A percentile compares a stretch with the other conserved stretches of the same genome.
Evolutionary conservation across 1,140 invertebrate genomes (phyloP).

Genomic region (Eumaeus atala): DNA sequence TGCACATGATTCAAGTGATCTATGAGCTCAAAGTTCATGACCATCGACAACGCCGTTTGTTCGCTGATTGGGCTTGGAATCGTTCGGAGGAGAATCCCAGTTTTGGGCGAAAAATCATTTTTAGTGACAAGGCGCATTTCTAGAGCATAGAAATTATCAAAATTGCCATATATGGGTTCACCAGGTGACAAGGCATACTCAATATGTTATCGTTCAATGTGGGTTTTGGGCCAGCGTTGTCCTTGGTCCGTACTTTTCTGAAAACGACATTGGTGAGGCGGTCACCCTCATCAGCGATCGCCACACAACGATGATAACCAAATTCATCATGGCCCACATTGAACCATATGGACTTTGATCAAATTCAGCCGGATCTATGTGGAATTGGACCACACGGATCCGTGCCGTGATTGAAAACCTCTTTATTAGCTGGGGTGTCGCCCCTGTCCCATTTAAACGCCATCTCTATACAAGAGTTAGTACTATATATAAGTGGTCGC

Average conservation of each 20-base stretch:
- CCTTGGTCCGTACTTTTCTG: slow-evolving; percentile 39
- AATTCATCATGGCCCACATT: slow-evolving; percentile 18
- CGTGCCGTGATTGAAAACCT: no score
- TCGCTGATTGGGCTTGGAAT: neutral
- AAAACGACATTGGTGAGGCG: slow-evolving; percentile 10
- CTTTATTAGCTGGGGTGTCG: no score
- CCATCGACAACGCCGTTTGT: no score
- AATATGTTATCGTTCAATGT: slow-evolving; percentile 44
- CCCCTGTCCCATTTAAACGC: no score
- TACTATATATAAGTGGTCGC: no score
- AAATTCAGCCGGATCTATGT: no score
- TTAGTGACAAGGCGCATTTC: slow-evolving; percentile 2
- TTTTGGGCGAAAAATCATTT: neutral
- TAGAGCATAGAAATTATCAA: slow-evolving; percentile 22
- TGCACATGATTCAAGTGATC: no score
- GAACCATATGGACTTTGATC: slow-evolving; percentile 12
- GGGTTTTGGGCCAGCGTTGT: slow-evolving; percentile 28
- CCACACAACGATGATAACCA: slow-evolving; percentile 22
- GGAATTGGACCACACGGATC: no score
- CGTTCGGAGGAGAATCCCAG: slow-evolving; percentile 6
- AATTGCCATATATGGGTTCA: slow-evolving; percentile 24
- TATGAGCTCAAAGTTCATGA: no score
- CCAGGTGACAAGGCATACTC: slow-evolving; percentile 20
- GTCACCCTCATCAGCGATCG: no score
- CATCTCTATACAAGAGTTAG: no score